A percentile compares a stretch with the other conserved stretches of the same genome.
phyloP scores from a whole-genome alignment of 2,113 vertebrate species.

The Panthera uncia region DNA sequence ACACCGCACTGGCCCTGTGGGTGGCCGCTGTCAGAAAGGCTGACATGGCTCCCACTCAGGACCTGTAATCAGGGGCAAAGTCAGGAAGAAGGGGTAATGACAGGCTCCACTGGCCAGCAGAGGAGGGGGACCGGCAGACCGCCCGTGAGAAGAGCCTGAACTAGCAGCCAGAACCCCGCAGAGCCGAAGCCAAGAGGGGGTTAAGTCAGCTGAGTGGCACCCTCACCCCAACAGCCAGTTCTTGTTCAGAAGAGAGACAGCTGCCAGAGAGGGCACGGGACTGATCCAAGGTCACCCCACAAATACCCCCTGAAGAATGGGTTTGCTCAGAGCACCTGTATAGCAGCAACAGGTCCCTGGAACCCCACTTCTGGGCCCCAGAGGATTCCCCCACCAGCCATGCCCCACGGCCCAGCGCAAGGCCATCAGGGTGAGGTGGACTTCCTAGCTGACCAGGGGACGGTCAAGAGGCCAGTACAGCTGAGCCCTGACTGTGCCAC shows the following conservation, averaged over 20 bases:
- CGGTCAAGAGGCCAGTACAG: neutral
- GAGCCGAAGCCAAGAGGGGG: neutral
- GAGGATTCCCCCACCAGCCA: neutral
- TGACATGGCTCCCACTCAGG: neutral
- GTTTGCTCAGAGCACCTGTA: neutral
- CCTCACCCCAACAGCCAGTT: neutral
- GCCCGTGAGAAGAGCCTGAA: neutral
- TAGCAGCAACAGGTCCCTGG: neutral
- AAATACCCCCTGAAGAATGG: neutral
- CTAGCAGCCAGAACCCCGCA: neutral
- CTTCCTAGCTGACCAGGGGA: neutral
- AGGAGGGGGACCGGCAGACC: neutral
- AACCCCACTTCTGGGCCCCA: neutral
- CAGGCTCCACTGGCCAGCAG: neutral
- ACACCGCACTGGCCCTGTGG: neutral
- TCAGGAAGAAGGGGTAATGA: neutral
- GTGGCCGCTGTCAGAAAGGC: neutral
- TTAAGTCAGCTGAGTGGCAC: neutral
- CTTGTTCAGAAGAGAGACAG: neutral
- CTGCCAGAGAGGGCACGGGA: too few species aligned
- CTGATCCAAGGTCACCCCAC: fast-evolving
- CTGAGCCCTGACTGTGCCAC: neutral
- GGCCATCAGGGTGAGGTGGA: too few species aligned
- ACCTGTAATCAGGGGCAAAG: neutral
- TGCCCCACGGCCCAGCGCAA: fast-evolving